Base-by-base conservation (phyloP, 1,140 invertebrate genomes). In the Chrysomallon squamiferum region DNA sequence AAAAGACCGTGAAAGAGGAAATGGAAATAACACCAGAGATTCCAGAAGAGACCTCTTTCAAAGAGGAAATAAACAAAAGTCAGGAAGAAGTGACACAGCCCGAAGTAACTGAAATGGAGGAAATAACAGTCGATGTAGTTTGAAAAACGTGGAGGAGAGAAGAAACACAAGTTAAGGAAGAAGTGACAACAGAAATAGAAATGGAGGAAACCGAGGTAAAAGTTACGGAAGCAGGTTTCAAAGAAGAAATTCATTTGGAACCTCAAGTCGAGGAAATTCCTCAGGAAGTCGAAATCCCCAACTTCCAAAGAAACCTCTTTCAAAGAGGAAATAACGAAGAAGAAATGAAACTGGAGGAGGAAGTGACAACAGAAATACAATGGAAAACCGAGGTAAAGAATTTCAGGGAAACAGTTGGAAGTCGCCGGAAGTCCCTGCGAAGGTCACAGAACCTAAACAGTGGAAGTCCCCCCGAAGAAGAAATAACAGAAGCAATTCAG, bases 1-100 rank as follows among this genome's bases (percentile, higher is more conserved):
- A n/a, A 20, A 49, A 64, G 59, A 56, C 41, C 27, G 33, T 32
- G 25, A 59, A 65, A 49, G 63, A 65, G 50, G 63, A 65, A 32
- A 65, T 65, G 11, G 43, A 29, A 0, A 43, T 65, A 29, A 15
- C 49, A 18, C 25, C 52, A 25, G 62, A 64, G 27, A 41, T 56
- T 13, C 20, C 27, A 27, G 41, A 49, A 43, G 38, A 22, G 29
- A 33, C 32, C 20, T 15, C 22, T 27, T 35, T 27, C 6, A 32
- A 49, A 59, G 29, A 35, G n/a, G 41, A 43, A 43, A 43, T 43
- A 13, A 41, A 67, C 63, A 49, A 54, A 49, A 54, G 22, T 38
- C 35, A 43, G 30, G 54, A 63, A 57, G 62, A 59, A 52, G 58
- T 65, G 15, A 50, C n/a, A 54, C 13, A 13, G 35, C n/a, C 43